Evolutionary conservation across 2,113 vertebrate species (phyloP).

Genomic region (Carollia perspicillata): DNA sequence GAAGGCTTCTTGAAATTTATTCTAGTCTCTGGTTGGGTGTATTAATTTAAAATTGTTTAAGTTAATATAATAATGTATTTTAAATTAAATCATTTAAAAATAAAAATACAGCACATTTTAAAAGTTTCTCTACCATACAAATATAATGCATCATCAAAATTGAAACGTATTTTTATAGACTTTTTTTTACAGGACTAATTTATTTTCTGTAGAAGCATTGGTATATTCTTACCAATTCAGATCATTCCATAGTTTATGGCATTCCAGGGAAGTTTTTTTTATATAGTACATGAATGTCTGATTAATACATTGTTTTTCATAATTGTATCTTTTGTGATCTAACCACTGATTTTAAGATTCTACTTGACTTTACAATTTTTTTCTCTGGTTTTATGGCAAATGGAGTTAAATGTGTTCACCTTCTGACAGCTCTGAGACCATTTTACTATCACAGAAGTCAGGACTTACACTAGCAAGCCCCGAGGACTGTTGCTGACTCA

Average conservation of each 20-base stretch:
- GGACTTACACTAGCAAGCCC: not conserved
- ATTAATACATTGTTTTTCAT: not conserved
- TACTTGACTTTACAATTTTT: not conserved
- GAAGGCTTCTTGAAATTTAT: not conserved
- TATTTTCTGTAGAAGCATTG: not conserved
- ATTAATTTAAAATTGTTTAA: not conserved
- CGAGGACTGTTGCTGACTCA: not conserved
- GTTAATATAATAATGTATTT: not conserved
- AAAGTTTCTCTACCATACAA: not conserved
- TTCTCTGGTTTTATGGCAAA: not conserved
- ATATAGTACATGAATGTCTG: not conserved
- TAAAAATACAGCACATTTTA: not conserved
- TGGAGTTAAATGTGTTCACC: not conserved
- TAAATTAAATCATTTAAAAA: not conserved
- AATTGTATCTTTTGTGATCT: not conserved
- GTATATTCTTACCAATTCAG: not conserved
- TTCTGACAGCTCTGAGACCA: not conserved
- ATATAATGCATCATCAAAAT: not conserved
- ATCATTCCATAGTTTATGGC: not conserved
- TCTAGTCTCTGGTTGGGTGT: not conserved
- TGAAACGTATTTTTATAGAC: not conserved
- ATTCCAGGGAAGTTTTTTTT: not conserved
- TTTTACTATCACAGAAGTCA: not conserved
- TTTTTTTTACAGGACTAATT: not conserved
- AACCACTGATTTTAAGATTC: not conserved